phyloP scores from a whole-genome alignment of 2,888 invertebrate species.

The Trichopria drosophilae region DNA sequence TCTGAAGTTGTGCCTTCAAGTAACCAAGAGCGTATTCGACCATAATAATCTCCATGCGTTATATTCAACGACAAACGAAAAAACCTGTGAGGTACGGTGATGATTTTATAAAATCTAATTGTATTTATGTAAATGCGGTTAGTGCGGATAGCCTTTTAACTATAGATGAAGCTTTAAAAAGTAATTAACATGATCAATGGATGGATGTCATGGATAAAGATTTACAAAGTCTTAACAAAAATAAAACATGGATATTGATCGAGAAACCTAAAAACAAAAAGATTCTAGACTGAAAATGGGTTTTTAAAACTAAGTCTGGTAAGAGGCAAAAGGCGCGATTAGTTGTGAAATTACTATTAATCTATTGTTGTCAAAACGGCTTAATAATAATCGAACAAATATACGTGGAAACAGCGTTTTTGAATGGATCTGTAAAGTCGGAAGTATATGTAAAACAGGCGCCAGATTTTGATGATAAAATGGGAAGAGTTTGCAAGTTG shows the following conservation, averaged over 20 bases:
- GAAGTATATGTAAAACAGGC: constrained; percentile 5
- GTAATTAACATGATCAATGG: not conserved
- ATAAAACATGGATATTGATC: constrained; percentile 13
- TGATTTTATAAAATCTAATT: too few relatives aligned
- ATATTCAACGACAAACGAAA: constrained; percentile 11
- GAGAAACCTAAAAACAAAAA: constrained; percentile 18
- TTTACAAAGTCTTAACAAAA: not conserved
- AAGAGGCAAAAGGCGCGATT: constrained; percentile 3
- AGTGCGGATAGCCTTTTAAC: constrained; percentile 17
- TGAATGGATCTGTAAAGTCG: constrained; percentile 3
- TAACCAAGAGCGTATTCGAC: too few relatives aligned
- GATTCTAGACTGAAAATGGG: constrained; percentile 20
- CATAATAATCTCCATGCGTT: too few relatives aligned
- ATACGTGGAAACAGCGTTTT: constrained; percentile 5
- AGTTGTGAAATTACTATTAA: too few relatives aligned
- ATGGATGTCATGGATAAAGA: not conserved
- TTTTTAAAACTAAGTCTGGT: not conserved
- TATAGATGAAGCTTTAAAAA: not conserved
- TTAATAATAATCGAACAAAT: constrained; percentile 14
- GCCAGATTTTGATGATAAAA: too few relatives aligned
- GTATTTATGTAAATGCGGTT: constrained; percentile 14
- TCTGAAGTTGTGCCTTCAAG: too few relatives aligned
- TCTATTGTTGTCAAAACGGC: too few relatives aligned
- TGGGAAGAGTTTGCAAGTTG: not conserved
- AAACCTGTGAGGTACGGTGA: constrained; percentile 6